Base-by-base conservation (phyloP, 2,888 invertebrate genomes). In the Apeira syringaria region DNA sequence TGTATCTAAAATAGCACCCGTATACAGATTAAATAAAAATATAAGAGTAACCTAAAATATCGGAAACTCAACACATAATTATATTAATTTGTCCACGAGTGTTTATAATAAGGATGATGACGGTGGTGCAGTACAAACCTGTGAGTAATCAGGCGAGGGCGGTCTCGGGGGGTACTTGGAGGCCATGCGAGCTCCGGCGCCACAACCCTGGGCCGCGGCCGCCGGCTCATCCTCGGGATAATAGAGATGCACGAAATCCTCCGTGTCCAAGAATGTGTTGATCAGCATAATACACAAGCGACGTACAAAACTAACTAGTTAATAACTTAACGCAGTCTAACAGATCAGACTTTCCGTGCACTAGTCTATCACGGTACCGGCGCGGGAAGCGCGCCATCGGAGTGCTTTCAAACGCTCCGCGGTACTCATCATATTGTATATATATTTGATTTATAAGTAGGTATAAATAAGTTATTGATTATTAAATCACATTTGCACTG, bases 181-280 rank as follows among this genome's bases (percentile, higher is more conserved):
- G 41, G 87, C 86, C 81, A 87, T 77, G 38, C 89, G 79, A 31
- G 89, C 89, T 44, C 87, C 87, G 13, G 84, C 88, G 22, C 85
- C 86, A 58, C 88, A 88, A 32, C 87, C 87, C 60, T 88, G 88
- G 40, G 77, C 65, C 27, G 77, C 69, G 37, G 76, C 70, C 29
- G 76, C 69, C 29, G 79, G 70, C 69, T 89, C 89, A 84, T 89
- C 89, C 74, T 89, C 89, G 41, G 87, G 78, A 52, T 89, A 89
- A 69, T 89, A 88, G 37, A 89, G 71, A 50, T 89, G 89, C 80
- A 89, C 89, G 84, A 89, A 89, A 77, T 89, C 89, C 72, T 89
- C 89, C 82, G 89, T 89, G 84, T 89, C 89, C 79, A 89, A 77
- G 65, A 71, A 87, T 42, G 89, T 89, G 72, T 89, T 89, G 79